These are phyloP conservation scores for Tragopan temminckii DNA, from an alignment of 2,797 vertebrate species.

Conservation along the genomic window DNA sequence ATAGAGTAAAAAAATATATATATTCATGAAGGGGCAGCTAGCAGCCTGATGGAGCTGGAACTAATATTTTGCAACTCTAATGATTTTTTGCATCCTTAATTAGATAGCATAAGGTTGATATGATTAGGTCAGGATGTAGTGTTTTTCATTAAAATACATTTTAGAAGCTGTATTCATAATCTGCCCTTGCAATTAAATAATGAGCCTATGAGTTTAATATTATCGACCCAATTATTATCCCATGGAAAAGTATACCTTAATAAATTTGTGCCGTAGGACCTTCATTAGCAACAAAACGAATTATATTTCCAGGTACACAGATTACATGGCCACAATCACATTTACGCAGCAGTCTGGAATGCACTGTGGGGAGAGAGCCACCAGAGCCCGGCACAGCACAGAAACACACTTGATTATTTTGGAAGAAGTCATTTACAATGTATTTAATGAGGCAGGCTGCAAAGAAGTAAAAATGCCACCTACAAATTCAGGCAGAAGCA, in stretches of 20 bases:
- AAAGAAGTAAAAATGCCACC: constrained; percentile 3
- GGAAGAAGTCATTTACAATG: constrained; percentile 45
- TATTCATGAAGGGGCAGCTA: constrained; percentile 94
- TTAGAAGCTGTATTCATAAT: constrained; percentile 98
- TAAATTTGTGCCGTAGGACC: constrained; percentile 94
- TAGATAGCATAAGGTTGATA: constrained; percentile 99
- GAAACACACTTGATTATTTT: constrained; percentile 56
- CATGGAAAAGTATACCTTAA: constrained; percentile 94
- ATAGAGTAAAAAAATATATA: constrained; percentile 88
- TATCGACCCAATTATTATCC: constrained; percentile 98
- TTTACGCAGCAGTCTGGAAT: constrained; percentile 61
- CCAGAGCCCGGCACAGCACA: background rate
- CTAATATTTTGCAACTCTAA: constrained; percentile 99
- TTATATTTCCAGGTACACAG: constrained; percentile 82
- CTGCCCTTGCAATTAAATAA: constrained; percentile 99
- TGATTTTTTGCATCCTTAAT: constrained; percentile 99
- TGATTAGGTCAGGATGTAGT: constrained; percentile 99
- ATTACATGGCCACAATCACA: constrained; percentile 67
- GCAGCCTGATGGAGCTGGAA: constrained; percentile 94
- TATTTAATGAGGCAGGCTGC: background rate
- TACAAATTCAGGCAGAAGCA: background rate
- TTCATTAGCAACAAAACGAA: constrained; percentile 89
- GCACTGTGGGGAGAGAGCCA: constrained; percentile 13
- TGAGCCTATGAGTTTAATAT: constrained; percentile 96
- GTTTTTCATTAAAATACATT: constrained; percentile 99